Base-by-base conservation (phyloP, 2,888 invertebrate genomes). In the Latrodectus hesperus region DNA sequence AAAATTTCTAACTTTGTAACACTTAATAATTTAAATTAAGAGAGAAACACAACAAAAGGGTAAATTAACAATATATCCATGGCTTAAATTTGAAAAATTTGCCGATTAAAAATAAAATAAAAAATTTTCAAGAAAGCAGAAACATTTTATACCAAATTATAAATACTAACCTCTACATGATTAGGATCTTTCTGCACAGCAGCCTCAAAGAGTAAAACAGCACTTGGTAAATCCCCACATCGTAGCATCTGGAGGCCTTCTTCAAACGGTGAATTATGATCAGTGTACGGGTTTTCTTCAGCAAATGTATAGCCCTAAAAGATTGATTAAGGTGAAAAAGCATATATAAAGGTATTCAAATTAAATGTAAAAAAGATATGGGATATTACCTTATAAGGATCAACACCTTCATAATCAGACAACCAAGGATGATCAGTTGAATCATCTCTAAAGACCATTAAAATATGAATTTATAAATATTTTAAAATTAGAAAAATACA, bases 161-260 rank as follows among this genome's bases (percentile, higher is more conserved):
- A 6, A 38, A 38, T 10, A 68, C 78, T 70, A 90, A 92, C 96
- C 92, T 97, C 96, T 0, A 94, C 93, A 91, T 96, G 96, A 76
- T 95, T 94, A 2, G 96, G 95, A 75, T 96, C 94, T 91, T 97
- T 95, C 91, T 96, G 96, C 5, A 95, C 97, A 12, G 99, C 98
- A 77, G 97, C 97, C 93, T 99, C 99, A 93, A 99, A 99, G 91
- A 98, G 96, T 51, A 99, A 93, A 0, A 98, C 98, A 17, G 99
- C 99, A 90, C 97, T 96, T 53, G 99, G 97, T 90, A 99, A 94
- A 92, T 99, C 99, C 12, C 98, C 98, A 90, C 94, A 94, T 91
- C 94, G 94, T 90, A 99, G 93, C 91, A 96, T 95, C 90, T 95
- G 94, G 91, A 97, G 95, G 0, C 98, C 99, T 91, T 96, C 95